These are phyloP conservation scores for Melinaea marsaeus DNA, from an alignment of 2,888 invertebrate genomes.

Conservation along the genomic window DNA sequence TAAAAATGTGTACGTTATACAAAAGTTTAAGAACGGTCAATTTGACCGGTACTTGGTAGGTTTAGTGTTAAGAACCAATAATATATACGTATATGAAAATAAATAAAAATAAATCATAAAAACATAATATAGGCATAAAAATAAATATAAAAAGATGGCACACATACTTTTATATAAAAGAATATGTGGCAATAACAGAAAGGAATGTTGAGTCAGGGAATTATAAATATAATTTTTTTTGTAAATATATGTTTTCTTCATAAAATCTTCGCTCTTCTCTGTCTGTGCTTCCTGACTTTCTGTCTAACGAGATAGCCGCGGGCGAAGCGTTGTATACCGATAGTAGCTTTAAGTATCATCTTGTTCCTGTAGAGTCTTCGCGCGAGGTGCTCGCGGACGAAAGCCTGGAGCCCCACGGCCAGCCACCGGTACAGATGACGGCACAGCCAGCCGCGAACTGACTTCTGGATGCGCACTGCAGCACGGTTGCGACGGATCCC, in stretches of 20 bases:
- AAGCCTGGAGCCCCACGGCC: conserved; percentile 83
- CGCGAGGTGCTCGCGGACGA: conserved; percentile 85
- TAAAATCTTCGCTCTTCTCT: not conserved
- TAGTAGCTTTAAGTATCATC: conserved; percentile 81
- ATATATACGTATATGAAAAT: not conserved
- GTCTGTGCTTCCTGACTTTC: conserved; percentile 78
- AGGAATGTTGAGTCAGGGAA: not conserved
- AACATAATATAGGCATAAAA: no score
- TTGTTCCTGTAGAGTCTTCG: conserved; percentile 79
- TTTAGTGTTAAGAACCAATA: not conserved
- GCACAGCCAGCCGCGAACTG: conserved; percentile 89
- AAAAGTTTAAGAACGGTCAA: no score
- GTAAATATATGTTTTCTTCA: not conserved
- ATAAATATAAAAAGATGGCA: not conserved
- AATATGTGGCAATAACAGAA: not conserved
- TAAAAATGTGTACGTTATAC: no score
- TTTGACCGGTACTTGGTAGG: no score
- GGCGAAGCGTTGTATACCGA: conserved; percentile 88
- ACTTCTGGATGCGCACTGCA: conserved; percentile 88
- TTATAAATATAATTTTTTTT: not conserved
- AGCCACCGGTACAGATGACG: conserved; percentile 81
- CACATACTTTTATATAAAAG: not conserved
- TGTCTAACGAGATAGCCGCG: conserved; percentile 89
- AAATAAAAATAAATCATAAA: not conserved
- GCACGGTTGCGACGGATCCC: conserved; percentile 84